Percentiles rank a stretch among this genome's conserved stretches.
These are phyloP conservation scores for Pseudochirops cupreus DNA, from an alignment of 2,797 vertebrate genomes.

Conservation along the genomic window DNA sequence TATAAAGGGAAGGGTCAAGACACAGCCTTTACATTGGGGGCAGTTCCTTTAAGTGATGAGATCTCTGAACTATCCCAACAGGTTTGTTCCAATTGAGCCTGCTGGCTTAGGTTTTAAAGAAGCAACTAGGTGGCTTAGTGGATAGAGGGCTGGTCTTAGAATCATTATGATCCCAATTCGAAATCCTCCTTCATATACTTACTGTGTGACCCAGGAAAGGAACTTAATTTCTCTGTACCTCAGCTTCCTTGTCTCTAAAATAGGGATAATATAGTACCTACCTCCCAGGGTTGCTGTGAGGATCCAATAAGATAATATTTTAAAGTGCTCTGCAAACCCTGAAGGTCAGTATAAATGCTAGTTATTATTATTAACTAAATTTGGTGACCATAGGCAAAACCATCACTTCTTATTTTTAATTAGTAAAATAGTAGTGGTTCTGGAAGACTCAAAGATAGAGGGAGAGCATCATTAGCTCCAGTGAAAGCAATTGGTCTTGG, in stretches of 20 bases:
- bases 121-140: not conserved
- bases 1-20: not conserved
- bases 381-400: not conserved
- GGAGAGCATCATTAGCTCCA: not conserved
- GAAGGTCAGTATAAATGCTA: not conserved
- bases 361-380: not conserved
- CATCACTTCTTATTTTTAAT: not conserved
- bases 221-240: not conserved
- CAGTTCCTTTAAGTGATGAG: not conserved
- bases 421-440: not conserved
- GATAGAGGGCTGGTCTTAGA: not conserved
- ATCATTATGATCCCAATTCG: not conserved
- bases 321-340: not conserved
- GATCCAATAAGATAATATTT: not conserved
- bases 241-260: too few relatives aligned
- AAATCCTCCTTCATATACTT: not conserved
- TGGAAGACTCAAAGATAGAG: not conserved
- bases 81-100: not conserved
- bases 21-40: not conserved
- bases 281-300: not conserved
- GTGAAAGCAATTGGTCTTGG: not conserved
- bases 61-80: not conserved
- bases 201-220: not conserved
- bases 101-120: not conserved
- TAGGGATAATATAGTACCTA: not conserved